Conservation (phyloP, 1,140 invertebrate species). For the Drosophila nikananu region DNA sequence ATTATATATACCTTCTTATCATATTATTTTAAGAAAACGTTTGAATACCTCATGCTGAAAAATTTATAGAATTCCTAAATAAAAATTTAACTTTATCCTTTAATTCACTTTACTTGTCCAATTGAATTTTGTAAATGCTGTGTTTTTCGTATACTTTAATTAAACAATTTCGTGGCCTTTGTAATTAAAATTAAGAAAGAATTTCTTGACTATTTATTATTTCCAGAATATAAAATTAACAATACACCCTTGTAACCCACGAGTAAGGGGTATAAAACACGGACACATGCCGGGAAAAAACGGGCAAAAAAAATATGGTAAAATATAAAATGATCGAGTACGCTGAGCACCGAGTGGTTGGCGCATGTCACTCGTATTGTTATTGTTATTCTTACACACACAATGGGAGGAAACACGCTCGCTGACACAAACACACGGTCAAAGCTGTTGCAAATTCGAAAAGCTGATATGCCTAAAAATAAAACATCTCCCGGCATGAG, state of each 20-base stretch:
- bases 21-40: neutral
- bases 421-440: conserved; percentile 8
- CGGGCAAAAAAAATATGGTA: conserved; percentile 32
- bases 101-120: neutral
- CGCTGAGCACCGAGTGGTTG: conserved; percentile 26
- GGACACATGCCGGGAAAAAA: conserved; percentile 53
- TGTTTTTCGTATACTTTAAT: neutral
- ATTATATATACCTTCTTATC: too few relatives aligned
- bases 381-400: conserved; percentile 64
- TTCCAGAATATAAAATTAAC: neutral
- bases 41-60: neutral
- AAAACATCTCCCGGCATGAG: conserved; percentile 34
- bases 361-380: conserved; percentile 40
- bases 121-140: too few relatives aligned
- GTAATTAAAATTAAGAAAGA: neutral
- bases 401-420: conserved; percentile 2
- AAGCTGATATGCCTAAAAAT: conserved; percentile 67
- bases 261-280: neutral
- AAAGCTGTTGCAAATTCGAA: conserved; percentile 19
- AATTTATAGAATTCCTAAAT: neutral
- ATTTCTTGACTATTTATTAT: neutral
- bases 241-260: neutral
- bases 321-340: conserved; percentile 17
- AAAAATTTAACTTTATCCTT: neutral
- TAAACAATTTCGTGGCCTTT: neutral